Evolutionary conservation across 2,888 invertebrate species (phyloP), one percentile per base, ranked within the genome.

Genomic region (Suillia variegata): DNA sequence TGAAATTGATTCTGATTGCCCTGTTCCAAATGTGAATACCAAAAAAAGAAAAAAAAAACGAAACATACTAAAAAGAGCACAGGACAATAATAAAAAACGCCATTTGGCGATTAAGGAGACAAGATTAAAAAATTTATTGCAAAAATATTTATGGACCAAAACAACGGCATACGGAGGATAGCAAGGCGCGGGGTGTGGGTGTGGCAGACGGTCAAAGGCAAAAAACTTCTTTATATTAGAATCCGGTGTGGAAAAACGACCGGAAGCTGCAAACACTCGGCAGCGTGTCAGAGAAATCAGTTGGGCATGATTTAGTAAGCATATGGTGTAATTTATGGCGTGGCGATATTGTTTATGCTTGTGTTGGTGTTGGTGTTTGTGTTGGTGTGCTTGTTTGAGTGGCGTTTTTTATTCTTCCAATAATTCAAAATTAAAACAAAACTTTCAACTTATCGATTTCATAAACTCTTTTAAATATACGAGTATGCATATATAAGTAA

Each of bases 91-190:
- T 77, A 77, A 77, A 77, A 77, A 80, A 79, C 78, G 79, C 77
- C 81, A 81, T 81, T 80, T 80, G 81, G 77, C 79, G 82, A 82
- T 82, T 80, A 80, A 79, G 76, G 77, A 74, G 76, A 79, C 79
- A 74, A 82, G 82, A 82, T 82, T 82, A 82, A 82, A 82, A 82
- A 82, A 82, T 82, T 82, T 81, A 82, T 82, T 80, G 79, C 81
- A 70, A 76, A 81, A 80, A 80, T 82, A 82, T 82, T 81, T 82
- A 82, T 81, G 76, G 78, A 74, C 66, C 38, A 62, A n/a, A 54
- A 33, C 26, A 59, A 62, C 62, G 52, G 59, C n/a, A n/a, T n/a
- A n/a, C n/a, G n/a, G n/a, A n/a, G n/a, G n/a, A n/a, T n/a, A n/a
- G n/a, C n/a, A n/a, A n/a, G n/a, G n/a, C n/a, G n/a, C n/a, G n/a